Evolutionary conservation across 2,797 vertebrate species (phyloP).

Genomic region (Microhierax caerulescens): DNA sequence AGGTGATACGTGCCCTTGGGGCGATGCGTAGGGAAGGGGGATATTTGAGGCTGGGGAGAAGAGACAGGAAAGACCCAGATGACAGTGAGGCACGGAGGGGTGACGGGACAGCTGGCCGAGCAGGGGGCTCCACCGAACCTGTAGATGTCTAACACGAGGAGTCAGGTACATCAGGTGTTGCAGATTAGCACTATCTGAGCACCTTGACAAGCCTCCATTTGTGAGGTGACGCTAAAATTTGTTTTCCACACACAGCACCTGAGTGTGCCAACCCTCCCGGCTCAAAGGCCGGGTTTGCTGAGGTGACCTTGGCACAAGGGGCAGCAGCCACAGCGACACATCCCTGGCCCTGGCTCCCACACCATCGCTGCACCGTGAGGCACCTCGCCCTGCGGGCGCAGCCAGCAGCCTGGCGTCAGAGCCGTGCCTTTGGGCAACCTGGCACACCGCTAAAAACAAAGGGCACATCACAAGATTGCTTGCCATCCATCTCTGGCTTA

Average conservation of each 20-base stretch:
- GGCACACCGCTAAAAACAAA: background rate
- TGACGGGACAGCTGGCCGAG: background rate
- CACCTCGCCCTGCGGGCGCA: rapidly evolving
- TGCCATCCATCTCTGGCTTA: background rate
- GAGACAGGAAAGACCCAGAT: background rate
- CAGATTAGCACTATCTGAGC: background rate
- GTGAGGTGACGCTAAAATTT: background rate
- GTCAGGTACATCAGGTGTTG: background rate
- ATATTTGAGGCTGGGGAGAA: background rate
- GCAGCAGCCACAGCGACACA: background rate
- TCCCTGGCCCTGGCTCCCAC: background rate
- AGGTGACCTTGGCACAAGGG: background rate
- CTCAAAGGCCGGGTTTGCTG: background rate
- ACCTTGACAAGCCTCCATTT: background rate
- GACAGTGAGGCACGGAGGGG: background rate
- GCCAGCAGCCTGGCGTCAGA: background rate
- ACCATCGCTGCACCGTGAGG: rapidly evolving
- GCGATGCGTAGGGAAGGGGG: background rate
- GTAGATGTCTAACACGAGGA: too few relatives aligned
- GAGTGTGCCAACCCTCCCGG: background rate
- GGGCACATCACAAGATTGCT: background rate
- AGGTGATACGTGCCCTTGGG: background rate
- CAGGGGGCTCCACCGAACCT: background rate
- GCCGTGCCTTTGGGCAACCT: background rate
- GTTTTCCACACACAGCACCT: background rate